These are phyloP conservation scores for Chrysopa pallens DNA, from an alignment of 1,140 invertebrate genomes.

Conservation along the genomic window DNA sequence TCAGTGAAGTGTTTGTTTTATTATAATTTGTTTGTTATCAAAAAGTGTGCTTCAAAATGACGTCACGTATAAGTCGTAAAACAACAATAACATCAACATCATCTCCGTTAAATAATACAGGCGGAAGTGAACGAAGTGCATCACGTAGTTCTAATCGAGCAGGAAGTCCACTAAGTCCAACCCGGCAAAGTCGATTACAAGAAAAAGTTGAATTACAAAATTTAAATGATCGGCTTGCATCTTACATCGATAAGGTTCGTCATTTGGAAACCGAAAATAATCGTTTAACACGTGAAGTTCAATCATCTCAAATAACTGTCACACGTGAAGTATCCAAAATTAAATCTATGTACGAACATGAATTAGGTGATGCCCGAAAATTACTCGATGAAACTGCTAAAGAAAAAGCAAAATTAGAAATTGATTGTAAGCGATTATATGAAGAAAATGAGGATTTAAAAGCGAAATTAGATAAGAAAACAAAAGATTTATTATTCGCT, in stretches of 20 bases:
- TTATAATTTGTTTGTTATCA: too few species aligned
- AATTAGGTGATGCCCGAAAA: slow-evolving; percentile 70
- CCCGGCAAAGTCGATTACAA: slow-evolving; percentile 70
- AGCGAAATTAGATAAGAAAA: slow-evolving; percentile 60
- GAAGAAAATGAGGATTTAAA: slow-evolving; percentile 74
- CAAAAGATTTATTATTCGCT: slow-evolving; percentile 52
- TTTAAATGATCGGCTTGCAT: slow-evolving; percentile 87
- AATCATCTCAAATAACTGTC: slow-evolving; percentile 61
- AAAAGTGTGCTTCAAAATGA: too few species aligned
- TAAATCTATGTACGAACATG: slow-evolving; percentile 81
- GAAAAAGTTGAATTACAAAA: slow-evolving; percentile 88
- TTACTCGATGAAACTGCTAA: slow-evolving; percentile 76
- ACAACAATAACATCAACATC: slow-evolving; percentile 18
- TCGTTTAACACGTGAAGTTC: slow-evolving; percentile 60
- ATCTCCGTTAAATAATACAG: slow-evolving; percentile 15
- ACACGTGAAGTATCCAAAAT: slow-evolving; percentile 74
- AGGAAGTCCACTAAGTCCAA: slow-evolving; percentile 70
- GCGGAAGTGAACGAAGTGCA: too few species aligned
- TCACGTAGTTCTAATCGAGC: slow-evolving; percentile 33
- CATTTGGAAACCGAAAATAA: slow-evolving; percentile 84
- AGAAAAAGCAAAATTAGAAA: slow-evolving; percentile 79
- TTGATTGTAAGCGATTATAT: slow-evolving; percentile 71
- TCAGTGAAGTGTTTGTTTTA: too few species aligned
- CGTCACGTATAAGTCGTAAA: too few species aligned
- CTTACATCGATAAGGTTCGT: slow-evolving; percentile 87